phyloP scores from a whole-genome alignment of 2,888 invertebrate genomes.

The Drosophila melanocephala region DNA sequence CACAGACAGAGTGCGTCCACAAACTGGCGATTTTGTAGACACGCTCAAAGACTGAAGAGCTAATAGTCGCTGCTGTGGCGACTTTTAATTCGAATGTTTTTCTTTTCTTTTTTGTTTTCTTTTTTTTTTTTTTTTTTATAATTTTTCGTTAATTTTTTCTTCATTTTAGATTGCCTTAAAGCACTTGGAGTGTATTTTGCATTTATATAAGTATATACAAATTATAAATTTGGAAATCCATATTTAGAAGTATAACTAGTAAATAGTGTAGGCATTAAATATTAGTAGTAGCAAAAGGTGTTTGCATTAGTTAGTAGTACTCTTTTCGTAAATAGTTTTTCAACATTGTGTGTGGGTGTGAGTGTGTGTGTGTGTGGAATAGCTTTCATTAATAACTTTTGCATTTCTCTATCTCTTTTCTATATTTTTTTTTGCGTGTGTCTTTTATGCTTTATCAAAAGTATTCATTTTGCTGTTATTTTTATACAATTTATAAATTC shows the following conservation, averaged over 20 bases:
- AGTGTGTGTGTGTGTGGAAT: constrained; percentile 29
- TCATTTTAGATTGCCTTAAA: constrained; percentile 74
- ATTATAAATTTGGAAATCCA: constrained; percentile 75
- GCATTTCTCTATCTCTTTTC: constrained; percentile 25
- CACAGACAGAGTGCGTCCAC: constrained; percentile 44
- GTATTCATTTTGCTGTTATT: constrained; percentile 1
- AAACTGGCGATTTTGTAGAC: constrained; percentile 85
- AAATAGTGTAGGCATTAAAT: constrained; percentile 73
- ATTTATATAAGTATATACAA: constrained; percentile 77
- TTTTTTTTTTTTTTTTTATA: constrained; percentile 54
- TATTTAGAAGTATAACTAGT: constrained; percentile 69
- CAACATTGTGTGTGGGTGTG: constrained; percentile 66
- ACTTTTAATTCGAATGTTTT: constrained; percentile 77
- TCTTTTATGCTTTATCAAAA: constrained; percentile 56
- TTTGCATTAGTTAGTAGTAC: constrained; percentile 72
- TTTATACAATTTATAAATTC: constrained; percentile 30
- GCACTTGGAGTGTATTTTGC: constrained; percentile 81
- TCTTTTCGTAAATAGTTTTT: constrained; percentile 71
- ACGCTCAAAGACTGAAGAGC: constrained; percentile 23
- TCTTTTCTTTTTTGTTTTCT: constrained; percentile 53
- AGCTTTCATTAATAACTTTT: constrained; percentile 44
- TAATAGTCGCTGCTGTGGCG: constrained; percentile 13
- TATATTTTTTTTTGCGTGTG: constrained; percentile 14
- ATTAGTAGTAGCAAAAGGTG: constrained; percentile 80
- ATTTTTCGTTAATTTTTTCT: constrained; percentile 48